Conservation (phyloP, 2,888 invertebrate species). For the Sinhomidia bicolor region DNA sequence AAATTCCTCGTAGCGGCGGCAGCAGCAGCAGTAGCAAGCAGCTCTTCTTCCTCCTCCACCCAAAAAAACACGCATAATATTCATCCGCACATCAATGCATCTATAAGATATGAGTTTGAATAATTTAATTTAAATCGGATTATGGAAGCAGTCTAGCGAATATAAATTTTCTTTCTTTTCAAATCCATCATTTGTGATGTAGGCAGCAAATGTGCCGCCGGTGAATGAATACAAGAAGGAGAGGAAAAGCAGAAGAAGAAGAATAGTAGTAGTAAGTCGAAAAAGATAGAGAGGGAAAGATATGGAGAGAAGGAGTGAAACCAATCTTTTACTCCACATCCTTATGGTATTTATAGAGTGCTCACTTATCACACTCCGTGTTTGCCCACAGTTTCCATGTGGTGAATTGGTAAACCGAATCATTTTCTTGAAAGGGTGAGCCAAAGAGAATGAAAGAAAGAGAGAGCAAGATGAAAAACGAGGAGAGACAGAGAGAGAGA, state of each 20-base stretch:
- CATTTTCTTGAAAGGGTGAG: neutral
- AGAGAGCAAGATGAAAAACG: neutral
- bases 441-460: neutral
- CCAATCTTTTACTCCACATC: constrained; percentile 11
- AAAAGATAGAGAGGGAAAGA: neutral
- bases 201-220: neutral
- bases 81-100: constrained; percentile 50
- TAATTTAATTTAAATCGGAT: constrained; percentile 72
- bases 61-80: neutral
- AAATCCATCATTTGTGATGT: constrained; percentile 46
- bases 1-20: neutral
- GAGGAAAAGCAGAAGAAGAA: neutral
- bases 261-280: neutral
- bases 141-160: constrained; percentile 52
- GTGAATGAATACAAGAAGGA: neutral
- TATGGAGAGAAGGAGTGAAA: neutral
- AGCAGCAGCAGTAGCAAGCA: too few relatives aligned
- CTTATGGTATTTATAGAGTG: constrained; percentile 19
- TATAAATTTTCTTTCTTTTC: constrained; percentile 60
- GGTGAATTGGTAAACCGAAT: constrained; percentile 43
- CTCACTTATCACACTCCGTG: constrained; percentile 32
- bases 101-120: constrained; percentile 59
- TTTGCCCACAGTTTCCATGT: constrained; percentile 42
- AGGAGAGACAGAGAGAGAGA: neutral
- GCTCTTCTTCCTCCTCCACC: too few relatives aligned